Base-by-base conservation (phyloP, 1,140 invertebrate genomes). In the Triops cancriformis region DNA sequence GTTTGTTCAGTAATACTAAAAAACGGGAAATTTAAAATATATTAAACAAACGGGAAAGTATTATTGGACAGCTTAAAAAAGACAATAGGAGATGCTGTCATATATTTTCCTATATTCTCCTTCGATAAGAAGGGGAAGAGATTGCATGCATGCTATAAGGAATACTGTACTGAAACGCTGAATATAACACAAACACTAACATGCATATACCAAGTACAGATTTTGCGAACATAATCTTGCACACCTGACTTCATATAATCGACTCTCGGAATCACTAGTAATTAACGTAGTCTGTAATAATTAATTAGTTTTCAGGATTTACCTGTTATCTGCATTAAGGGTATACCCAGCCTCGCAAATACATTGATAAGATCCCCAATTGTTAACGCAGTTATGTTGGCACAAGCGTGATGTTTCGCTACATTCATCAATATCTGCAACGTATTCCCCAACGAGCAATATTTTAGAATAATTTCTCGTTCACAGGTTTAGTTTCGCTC, bases 371-470 rank as follows among this genome's bases (percentile, higher is more conserved):
- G 90, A 88, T 0, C 94, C 94, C 92, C 91, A 94, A 0, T 89
- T 88, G 82, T 96, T 96, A 42, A 91, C 86, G 80, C 94, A 96
- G n/a, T 86, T 88, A 72, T 97, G 94, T 80, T 95, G 89, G 81
- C 95, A 98, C 0, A 92, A 82, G 1, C 88, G 88, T 0, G 87
- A 85, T 1, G 85, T 86, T 76, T 85, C 83, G 5, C 80, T 72
- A 82, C 89, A 90, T 81, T 90, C 89, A 82, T 90, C 85, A 23
- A 89, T 84, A 83, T 90, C 89, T 89, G 80, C 31, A 83, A 80
- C 64, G 79, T 64, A 64, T 12, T 11, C 12, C 26, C 0, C 73
- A 76, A 23, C 43, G 12, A 76, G 26, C 28, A 51, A 18, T 12
- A 26, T 26, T 42, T 37, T 51, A 43, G n/a, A 76, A 1, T 26